These are phyloP conservation scores for Butastur rufipennis DNA, from an alignment of 2,113 vertebrate species.

Conservation along the genomic window DNA sequence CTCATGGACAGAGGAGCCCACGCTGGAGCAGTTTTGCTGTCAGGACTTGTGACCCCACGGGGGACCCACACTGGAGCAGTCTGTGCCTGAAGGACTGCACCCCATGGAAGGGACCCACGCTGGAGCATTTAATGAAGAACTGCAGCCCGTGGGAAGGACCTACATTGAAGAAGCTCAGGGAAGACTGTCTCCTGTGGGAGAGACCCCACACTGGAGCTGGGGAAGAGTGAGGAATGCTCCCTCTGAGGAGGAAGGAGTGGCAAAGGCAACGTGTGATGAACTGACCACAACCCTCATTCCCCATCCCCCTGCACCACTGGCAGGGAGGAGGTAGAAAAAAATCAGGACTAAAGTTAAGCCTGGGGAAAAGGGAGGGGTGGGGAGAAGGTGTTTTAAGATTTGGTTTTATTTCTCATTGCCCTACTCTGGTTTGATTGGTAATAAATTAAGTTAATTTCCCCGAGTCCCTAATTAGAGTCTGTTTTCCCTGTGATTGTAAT, in stretches of 20 bases:
- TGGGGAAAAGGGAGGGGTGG: fast-evolving
- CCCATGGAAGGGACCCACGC: too few relatives aligned
- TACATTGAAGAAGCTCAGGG: too few relatives aligned
- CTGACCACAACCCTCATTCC: neutral
- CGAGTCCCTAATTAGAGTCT: neutral
- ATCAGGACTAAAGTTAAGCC: neutral
- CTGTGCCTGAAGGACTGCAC: too few relatives aligned
- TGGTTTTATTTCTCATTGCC: neutral
- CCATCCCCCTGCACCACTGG: neutral
- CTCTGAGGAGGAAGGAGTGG: neutral
- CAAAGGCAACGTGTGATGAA: neutral
- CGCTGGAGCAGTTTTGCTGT: too few relatives aligned
- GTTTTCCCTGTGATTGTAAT: neutral
- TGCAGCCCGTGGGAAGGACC: too few relatives aligned
- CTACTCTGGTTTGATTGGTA: neutral
- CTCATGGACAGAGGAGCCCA: too few relatives aligned
- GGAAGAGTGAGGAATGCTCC: too few relatives aligned
- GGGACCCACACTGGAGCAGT: too few relatives aligned
- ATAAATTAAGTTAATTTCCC: neutral
- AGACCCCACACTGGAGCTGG: too few relatives aligned
- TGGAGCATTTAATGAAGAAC: too few relatives aligned
- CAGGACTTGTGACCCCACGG: too few relatives aligned
- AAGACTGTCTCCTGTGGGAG: too few relatives aligned
- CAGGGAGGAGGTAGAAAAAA: neutral
- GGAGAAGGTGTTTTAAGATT: neutral